A percentile compares a stretch with the other conserved stretches of the same genome.
phyloP scores from a whole-genome alignment of 1,140 invertebrate species.

The Drosophila subobscura region DNA sequence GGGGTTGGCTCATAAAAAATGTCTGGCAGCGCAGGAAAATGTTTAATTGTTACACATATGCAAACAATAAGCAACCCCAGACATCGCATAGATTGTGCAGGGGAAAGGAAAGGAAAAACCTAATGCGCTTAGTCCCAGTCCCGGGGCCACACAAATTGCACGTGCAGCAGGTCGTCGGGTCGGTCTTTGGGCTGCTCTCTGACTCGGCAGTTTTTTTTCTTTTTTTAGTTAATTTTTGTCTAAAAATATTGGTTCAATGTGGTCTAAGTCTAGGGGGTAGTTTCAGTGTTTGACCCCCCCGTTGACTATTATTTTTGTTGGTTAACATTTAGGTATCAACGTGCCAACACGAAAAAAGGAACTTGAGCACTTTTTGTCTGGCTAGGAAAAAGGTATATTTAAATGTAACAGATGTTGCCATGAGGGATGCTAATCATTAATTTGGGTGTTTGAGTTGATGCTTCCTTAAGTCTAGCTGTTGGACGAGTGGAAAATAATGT shows the following conservation, averaged over 20 bases:
- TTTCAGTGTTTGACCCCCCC: conserved; percentile 54
- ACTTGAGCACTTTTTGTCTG: conserved; percentile 51
- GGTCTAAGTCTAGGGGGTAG: conserved; percentile 49
- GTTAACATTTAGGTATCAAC: conserved; percentile 46
- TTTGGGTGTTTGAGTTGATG: conserved; percentile 11
- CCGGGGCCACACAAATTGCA: conserved; percentile 66
- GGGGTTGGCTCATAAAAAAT: conserved; percentile 62
- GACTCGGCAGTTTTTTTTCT: conserved; percentile 49
- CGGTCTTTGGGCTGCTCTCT: conserved; percentile 24
- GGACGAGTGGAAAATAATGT: conserved; percentile 70
- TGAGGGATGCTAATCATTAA: conserved; percentile 80
- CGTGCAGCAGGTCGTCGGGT: conserved; percentile 57
- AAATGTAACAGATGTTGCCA: conserved; percentile 82
- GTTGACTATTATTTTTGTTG: conserved; percentile 39
- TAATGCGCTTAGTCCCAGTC: conserved; percentile 73
- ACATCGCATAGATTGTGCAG: conserved; percentile 3
- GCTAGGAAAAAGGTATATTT: conserved; percentile 53
- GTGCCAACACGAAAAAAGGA: conserved; percentile 38
- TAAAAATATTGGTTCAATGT: conserved; percentile 24
- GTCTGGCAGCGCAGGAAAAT: conserved; percentile 63
- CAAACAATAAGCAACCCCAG: conserved; percentile 68
- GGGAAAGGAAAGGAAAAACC: conserved; percentile 16
- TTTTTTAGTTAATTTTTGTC: conserved; percentile 69
- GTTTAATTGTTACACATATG: conserved; percentile 82
- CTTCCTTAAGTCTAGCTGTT: conserved; percentile 31